These are phyloP conservation scores for Bufo gargarizans DNA, from an alignment of 2,113 vertebrate species.

Conservation along the genomic window DNA sequence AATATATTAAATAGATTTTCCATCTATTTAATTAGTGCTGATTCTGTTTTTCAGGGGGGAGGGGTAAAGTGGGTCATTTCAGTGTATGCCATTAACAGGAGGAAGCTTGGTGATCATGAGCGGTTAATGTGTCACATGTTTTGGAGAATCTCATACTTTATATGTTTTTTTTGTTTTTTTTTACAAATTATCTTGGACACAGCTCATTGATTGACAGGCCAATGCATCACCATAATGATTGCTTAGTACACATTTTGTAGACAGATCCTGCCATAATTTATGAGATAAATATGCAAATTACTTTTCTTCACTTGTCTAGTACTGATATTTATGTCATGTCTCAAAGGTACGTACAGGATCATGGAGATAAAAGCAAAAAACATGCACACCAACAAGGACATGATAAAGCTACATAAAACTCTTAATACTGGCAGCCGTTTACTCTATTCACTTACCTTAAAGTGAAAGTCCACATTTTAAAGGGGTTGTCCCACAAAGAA, in stretches of 20 bases:
- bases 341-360: not conserved
- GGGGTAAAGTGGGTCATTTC: not conserved
- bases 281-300: not conserved
- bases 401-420: too few relatives aligned
- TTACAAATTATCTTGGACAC: not conserved
- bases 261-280: not conserved
- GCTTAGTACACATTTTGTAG: not conserved
- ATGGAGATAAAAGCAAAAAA: not conserved
- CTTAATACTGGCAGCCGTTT: too few relatives aligned
- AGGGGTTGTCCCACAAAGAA: too few relatives aligned
- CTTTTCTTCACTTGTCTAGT: not conserved
- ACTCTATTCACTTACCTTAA: too few relatives aligned
- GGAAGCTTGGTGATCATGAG: not conserved
- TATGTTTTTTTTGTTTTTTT: not conserved
- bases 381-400: not conserved
- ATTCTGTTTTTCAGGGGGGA: not conserved
- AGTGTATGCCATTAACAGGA: not conserved
- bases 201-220: not conserved
- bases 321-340: not conserved
- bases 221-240: not conserved
- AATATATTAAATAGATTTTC: not conserved
- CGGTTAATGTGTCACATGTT: not conserved
- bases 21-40: not conserved
- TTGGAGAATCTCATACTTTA: not conserved
- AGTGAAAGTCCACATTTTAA: too few relatives aligned